Percentiles rank a stretch among this genome's conserved stretches.
Conservation (phyloP, 2,113 vertebrate species). For the Oxygymnocypris stewartii region DNA sequence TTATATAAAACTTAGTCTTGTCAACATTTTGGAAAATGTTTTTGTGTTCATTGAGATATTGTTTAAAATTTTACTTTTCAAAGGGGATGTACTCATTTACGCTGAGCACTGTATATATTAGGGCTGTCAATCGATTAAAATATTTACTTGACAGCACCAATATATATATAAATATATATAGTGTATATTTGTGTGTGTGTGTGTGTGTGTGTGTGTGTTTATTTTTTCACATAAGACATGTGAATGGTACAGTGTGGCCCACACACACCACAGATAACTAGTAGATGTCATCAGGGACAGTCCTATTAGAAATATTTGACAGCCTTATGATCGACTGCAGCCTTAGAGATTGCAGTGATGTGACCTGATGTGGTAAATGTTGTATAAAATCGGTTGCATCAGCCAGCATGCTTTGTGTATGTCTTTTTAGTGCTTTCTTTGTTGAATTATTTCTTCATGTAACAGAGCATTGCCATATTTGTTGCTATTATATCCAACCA, state of each 20-base stretch:
- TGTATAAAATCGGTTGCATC: constrained; percentile 2
- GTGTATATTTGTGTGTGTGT: not conserved
- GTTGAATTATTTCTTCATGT: not conserved
- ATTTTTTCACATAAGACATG: not conserved
- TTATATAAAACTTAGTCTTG: no score
- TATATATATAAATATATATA: not conserved
- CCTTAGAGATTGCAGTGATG: constrained; percentile 19
- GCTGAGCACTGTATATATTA: no score
- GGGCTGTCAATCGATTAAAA: no score
- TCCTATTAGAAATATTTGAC: constrained; percentile 8
- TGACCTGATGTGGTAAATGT: constrained; percentile 21
- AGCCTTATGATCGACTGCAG: constrained; percentile 6
- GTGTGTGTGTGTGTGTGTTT: not conserved
- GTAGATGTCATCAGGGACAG: constrained; percentile 12
- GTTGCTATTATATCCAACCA: not conserved
- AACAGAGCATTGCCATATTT: not conserved
- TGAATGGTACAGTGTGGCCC: not conserved
- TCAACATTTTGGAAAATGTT: no score
- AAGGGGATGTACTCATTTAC: no score
- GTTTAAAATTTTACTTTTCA: no score
- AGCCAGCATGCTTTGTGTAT: not conserved
- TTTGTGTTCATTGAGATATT: no score
- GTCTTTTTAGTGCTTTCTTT: constrained; percentile 4
- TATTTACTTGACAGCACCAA: no score
- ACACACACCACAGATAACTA: not conserved